Evolutionary conservation across 1,140 invertebrate genomes (phyloP), one percentile per base, ranked within the genome.

Genomic region (Aphelinus certus): DNA sequence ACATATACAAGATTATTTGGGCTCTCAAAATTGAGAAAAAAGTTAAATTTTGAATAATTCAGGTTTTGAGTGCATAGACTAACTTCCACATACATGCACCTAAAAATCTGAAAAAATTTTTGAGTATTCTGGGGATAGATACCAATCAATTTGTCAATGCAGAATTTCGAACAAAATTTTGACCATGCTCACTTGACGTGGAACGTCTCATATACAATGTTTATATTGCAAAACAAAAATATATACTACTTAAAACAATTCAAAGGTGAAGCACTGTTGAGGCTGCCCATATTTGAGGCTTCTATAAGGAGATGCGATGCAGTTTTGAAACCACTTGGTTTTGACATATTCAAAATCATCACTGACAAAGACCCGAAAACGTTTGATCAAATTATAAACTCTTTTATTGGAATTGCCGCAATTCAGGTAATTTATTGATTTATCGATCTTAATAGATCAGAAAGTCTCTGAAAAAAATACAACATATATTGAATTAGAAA

Each of bases 361-460:
- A 89, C 89, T 47, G 90, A 89, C 48, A 88, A 87, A 2, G 88
- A 92, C 76, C 88, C 90, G n/a, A 84, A 84, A 10, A 90, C 88
- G 1, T 90, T 91, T 79, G 88, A 92, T 26, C 88, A 91, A 77
- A 90, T 91, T 46, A 76, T 92, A 6, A 88, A 93, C 78, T 91
- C 91, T 1, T 94, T 95, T 83, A 89, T 95, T 58, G 90, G 90
- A 49, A 95, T 94, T 79, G 91, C 93, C 66, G 94, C 96, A 43
- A 92, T 98, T 74, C 95, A 96, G 88, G 93, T 94, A 83, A 76
- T 53, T 64, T 69, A 67, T 65, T n/a, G 7, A 26, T 51, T 58
- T 9, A 3, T 26, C 26, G 5, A 70, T 64, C 64, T 49, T 0
- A 58, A 42, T 58, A 51, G 51, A 51, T 51, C 42, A 65, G 10